These are phyloP conservation scores for Caenorhabditis latens DNA, from an alignment of 1,140 invertebrate genomes.

Conservation along the genomic window DNA sequence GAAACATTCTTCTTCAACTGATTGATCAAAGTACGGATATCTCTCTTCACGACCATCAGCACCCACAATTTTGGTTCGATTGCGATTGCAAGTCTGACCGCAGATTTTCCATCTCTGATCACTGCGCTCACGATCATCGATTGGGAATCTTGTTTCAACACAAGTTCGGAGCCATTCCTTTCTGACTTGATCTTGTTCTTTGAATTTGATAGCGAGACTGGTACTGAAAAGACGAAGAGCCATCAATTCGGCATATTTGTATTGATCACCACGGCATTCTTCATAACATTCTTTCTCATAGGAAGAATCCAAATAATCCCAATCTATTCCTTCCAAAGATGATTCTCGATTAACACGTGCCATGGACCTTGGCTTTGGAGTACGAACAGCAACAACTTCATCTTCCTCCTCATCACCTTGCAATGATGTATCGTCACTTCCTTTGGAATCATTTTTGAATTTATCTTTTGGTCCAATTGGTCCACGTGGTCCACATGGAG, in stretches of 20 bases:
- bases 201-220: constrained; percentile 34
- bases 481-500: constrained; percentile 42
- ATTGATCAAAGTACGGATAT: constrained; percentile 60
- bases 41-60: constrained; percentile 51
- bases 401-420: constrained; percentile 4
- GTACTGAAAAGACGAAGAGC: constrained; percentile 51
- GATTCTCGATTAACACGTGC: constrained; percentile 28
- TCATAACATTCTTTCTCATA: constrained; percentile 53
- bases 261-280: constrained; percentile 9
- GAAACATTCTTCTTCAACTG: constrained; percentile 60
- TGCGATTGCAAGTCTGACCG: constrained; percentile 52
- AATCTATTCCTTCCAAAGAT: constrained; percentile 12
- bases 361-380: neutral
- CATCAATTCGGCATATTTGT: constrained; percentile 58
- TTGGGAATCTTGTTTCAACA: constrained; percentile 51
- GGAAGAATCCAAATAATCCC: constrained; percentile 23
- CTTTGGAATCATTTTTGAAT: constrained; percentile 14
- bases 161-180: constrained; percentile 59
- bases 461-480: constrained; percentile 46
- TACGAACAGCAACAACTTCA: neutral
- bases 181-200: constrained; percentile 57
- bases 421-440: constrained; percentile 2
- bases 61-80: constrained; percentile 54
- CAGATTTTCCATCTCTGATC: constrained; percentile 61
- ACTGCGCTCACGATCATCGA: constrained; percentile 18